These are phyloP conservation scores for Acrossocheilus wenchowensis DNA, from an alignment of 2,797 vertebrate genomes.

Conservation along the genomic window DNA sequence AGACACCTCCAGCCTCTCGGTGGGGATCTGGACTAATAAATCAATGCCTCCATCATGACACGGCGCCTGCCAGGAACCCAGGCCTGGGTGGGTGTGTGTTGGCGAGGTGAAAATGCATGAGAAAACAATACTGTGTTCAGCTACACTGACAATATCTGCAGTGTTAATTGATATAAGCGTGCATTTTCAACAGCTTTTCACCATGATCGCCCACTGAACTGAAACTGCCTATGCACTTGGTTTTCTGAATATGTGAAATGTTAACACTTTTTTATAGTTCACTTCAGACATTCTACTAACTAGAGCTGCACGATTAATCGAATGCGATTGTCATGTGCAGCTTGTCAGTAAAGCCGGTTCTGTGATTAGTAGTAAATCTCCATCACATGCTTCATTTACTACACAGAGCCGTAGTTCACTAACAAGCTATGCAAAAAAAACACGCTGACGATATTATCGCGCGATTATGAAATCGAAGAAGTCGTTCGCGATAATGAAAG, in stretches of 20 bases:
- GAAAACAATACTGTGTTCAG: slow-evolving; percentile 16
- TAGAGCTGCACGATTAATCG: no score
- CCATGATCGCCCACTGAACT: neutral
- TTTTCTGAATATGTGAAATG: neutral
- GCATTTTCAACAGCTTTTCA: neutral
- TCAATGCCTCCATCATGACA: slow-evolving; percentile 46
- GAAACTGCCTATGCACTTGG: neutral
- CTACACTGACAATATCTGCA: neutral
- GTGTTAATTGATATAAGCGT: slow-evolving; percentile 4
- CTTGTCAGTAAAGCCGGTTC: no score
- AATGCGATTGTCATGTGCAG: no score
- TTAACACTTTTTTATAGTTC: neutral
- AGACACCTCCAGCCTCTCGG: slow-evolving; percentile 61
- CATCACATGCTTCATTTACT: no score
- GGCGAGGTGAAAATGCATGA: slow-evolving; percentile 9
- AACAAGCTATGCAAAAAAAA: no score
- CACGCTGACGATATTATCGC: no score
- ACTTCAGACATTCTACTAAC: neutral
- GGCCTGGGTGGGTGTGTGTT: slow-evolving; percentile 15
- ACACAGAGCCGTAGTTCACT: no score
- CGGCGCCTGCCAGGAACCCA: slow-evolving; percentile 28
- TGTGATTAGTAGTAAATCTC: no score
- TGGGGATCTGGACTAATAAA: slow-evolving; percentile 58
- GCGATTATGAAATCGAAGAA: no score
- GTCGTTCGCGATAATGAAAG: no score